Evolutionary conservation across 2,888 invertebrate species (phyloP).

Genomic region (Phalera bucephala): DNA sequence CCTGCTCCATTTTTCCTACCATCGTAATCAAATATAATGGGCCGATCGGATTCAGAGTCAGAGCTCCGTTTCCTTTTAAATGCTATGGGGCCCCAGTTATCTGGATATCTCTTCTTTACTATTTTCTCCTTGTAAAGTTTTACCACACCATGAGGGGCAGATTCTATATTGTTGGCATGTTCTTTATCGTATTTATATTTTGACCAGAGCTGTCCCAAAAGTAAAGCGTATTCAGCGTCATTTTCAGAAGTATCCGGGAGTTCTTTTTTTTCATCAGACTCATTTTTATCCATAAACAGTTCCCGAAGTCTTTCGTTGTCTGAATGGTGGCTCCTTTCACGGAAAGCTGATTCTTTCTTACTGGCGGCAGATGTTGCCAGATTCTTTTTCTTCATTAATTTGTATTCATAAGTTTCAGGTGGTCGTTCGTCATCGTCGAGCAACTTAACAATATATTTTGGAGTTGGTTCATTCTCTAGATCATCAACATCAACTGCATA

Average conservation of each 20-base stretch:
- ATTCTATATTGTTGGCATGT: slow-evolving; percentile 55
- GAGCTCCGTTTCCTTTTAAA: slow-evolving; percentile 77
- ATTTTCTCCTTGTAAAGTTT: slow-evolving; percentile 74
- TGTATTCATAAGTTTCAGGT: slow-evolving; percentile 82
- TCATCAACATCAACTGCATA: slow-evolving; percentile 64
- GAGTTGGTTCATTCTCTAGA: slow-evolving; percentile 54
- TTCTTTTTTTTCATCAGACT: slow-evolving; percentile 54
- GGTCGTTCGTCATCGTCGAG: slow-evolving; percentile 68
- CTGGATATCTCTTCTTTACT: slow-evolving; percentile 70
- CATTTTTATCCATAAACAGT: slow-evolving; percentile 63
- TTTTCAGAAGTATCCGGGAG: slow-evolving; percentile 57
- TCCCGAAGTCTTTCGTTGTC: slow-evolving; percentile 69
- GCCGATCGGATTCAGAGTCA: slow-evolving; percentile 46
- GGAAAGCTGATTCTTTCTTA: slow-evolving; percentile 71
- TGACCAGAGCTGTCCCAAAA: slow-evolving; percentile 82
- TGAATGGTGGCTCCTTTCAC: slow-evolving; percentile 67
- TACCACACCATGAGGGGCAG: slow-evolving; percentile 67
- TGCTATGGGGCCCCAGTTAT: slow-evolving; percentile 78
- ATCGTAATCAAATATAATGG: slow-evolving; percentile 54
- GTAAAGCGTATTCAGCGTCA: slow-evolving; percentile 78
- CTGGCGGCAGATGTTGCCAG: slow-evolving; percentile 34
- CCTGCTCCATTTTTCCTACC: slow-evolving; percentile 46
- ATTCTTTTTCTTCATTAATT: slow-evolving; percentile 77
- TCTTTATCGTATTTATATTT: slow-evolving; percentile 78
- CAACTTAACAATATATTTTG: slow-evolving; percentile 66